Percentiles rank a stretch among this genome's conserved stretches.
phyloP scores from a whole-genome alignment of 2,797 vertebrate genomes.

The Graptemys geographica region DNA sequence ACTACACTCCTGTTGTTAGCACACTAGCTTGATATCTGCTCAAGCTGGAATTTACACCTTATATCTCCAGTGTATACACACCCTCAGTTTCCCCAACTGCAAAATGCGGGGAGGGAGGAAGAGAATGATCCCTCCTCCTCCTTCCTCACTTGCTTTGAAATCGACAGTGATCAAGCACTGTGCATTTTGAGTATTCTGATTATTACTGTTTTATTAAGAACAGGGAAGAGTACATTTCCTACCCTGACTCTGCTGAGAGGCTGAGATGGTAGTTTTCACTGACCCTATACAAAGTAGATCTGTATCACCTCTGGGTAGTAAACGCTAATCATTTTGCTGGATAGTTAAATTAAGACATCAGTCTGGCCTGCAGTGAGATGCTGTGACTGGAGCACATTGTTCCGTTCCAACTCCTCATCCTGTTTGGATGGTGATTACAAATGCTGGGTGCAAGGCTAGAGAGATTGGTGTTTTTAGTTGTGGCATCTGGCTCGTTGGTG shows the following conservation, averaged over 20 bases:
- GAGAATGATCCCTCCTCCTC: neutral
- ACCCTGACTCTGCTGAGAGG: neutral
- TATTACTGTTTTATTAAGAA: neutral
- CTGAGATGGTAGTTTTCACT: neutral
- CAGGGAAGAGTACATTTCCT: neutral
- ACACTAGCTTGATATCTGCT: neutral
- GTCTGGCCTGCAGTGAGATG: neutral
- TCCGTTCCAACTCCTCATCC: neutral
- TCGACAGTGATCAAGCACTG: accelerated
- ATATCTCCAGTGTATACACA: neutral
- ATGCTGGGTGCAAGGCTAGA: neutral
- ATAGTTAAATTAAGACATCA: neutral
- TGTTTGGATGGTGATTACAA: constrained; percentile 13
- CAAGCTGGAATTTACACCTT: neutral
- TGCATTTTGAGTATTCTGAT: accelerated
- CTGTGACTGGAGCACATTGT: neutral
- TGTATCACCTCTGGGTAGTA: neutral
- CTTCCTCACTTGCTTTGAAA: neutral
- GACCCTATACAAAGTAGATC: neutral
- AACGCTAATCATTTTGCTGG: neutral
- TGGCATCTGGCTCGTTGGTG: constrained; percentile 55
- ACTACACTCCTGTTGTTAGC: neutral
- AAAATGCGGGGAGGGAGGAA: neutral
- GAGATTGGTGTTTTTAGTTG: neutral
- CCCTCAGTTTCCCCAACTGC: neutral